Base-by-base conservation (phyloP, 2,113 vertebrate genomes). In the Cichladusa arquata region DNA sequence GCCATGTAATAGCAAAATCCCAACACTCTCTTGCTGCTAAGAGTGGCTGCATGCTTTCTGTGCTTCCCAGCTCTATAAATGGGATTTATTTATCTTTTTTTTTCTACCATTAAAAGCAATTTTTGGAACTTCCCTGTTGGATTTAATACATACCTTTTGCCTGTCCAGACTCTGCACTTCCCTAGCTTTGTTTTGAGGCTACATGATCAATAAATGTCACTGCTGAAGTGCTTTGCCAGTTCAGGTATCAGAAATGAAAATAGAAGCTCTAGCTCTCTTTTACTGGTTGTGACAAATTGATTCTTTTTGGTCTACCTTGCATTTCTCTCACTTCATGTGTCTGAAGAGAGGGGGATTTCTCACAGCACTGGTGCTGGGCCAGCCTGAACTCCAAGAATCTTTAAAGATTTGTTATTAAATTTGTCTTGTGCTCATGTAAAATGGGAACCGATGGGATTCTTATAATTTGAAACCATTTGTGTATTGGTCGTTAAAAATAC, bases 191-290 rank as follows among this genome's bases (percentile, higher is more conserved):
- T 94, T 93, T 88, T 53, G 69, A 88, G 77, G 77, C 81, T 83
- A 22, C 69, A 12, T 42, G 86, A 81, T 94, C 94, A 67, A 92
- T 96, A 96, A 95, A 78, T 79, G 82, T 79, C 80, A 72, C 73
- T 82, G 70, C 53, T 61, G 65, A 94, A 94, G 72, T 45, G 67
- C 79, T 95, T 93, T 93, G 60, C 72, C 82, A 61, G 72, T 81
- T 78, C 36, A 72, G 92, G 71, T 70, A 88, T 81, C 88, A 90
- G 72, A 93, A 96, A 92, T 88, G 62, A 93, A 94, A 95, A 86
- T 90, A 84, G 89, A 74, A 88, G 57, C 76, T 93, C 54, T 88
- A 67, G 28, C n/a, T 78, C 53, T 71, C 53, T 81, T 74, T 88
- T 94, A 74, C 56, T 84, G 82, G 40, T 72, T 36, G 1, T 92